Evolutionary conservation across 2,888 invertebrate species (phyloP).

Genomic region (Esperia sulphurella): DNA sequence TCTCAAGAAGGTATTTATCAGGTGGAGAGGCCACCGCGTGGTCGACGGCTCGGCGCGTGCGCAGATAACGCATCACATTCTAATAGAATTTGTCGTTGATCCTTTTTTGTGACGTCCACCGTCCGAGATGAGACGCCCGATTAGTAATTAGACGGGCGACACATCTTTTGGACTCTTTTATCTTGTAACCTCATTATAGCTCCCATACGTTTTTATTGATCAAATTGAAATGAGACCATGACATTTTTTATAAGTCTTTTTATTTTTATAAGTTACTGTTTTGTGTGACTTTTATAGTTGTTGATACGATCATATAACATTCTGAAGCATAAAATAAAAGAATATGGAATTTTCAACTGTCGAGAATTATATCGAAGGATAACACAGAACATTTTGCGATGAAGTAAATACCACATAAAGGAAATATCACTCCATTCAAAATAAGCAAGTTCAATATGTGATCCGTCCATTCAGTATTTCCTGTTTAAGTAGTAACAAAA

Average conservation of each 20-base stretch:
- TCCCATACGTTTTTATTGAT: conserved; percentile 44
- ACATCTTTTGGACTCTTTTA: conserved; percentile 69
- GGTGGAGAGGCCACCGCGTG: conserved; percentile 10
- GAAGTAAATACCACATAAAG: conserved; percentile 29
- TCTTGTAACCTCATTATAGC: conserved; percentile 59
- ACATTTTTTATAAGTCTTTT: conserved; percentile 12
- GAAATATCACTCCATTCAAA: conserved; percentile 59
- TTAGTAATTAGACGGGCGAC: conserved; percentile 75
- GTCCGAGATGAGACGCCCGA: conserved; percentile 61
- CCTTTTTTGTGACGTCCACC: conserved; percentile 54
- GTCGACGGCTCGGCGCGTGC: conserved; percentile 42
- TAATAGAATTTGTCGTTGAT: conserved; percentile 62
- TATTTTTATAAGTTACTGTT: conserved; percentile 18
- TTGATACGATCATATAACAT: conserved; percentile 9
- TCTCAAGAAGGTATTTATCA: conserved; percentile 7
- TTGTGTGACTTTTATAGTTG: conserved; percentile 11
- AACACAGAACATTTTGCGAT: conserved; percentile 17
- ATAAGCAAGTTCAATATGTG: conserved; percentile 41
- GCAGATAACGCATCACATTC: conserved; percentile 47
- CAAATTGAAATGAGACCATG: conserved; percentile 24
- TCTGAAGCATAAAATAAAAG: conserved; percentile 4
- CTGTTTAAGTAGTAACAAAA: conserved; percentile 40
- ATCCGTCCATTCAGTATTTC: conserved; percentile 49
- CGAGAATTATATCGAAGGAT: conserved; percentile 4
- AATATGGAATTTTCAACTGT: not conserved